phyloP scores from a whole-genome alignment of 1,140 invertebrate genomes.

The Anthonomus grandis region DNA sequence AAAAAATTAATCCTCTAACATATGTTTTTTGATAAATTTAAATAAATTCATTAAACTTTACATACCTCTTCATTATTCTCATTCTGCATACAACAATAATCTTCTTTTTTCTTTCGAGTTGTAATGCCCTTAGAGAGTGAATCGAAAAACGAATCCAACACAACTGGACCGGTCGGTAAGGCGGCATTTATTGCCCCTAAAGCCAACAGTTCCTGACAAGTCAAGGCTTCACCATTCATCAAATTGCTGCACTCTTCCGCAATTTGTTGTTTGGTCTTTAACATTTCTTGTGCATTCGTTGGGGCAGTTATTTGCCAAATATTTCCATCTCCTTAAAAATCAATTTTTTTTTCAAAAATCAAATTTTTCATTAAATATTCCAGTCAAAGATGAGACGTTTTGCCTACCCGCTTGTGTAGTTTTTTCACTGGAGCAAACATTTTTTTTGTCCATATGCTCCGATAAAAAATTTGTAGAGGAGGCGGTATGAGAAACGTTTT shows the following conservation, averaged over 20 bases:
- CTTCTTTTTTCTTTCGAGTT: conserved; percentile 37
- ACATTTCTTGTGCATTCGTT: conserved; percentile 42
- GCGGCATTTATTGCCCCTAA: conserved; percentile 87
- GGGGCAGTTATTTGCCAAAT: conserved; percentile 57
- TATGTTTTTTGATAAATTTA: no score
- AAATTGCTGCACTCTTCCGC: conserved; percentile 52
- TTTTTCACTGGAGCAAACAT: conserved; percentile 80
- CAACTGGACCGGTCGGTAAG: conserved; percentile 81
- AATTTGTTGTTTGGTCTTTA: conserved; percentile 42
- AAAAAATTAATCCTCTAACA: neutral
- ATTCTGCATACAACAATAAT: conserved; percentile 38
- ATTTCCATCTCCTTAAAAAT: conserved; percentile 57
- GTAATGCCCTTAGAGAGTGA: conserved; percentile 69
- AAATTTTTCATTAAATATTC: neutral
- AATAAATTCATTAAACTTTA: neutral
- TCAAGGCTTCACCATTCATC: conserved; percentile 65
- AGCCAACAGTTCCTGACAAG: conserved; percentile 87
- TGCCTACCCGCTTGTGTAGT: conserved; percentile 76
- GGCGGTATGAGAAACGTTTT: conserved; percentile 32
- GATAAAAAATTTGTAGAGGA: conserved; percentile 41
- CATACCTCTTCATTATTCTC: conserved; percentile 48
- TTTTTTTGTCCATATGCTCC: conserved; percentile 54
- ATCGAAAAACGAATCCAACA: conserved; percentile 74
- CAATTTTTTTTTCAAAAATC: no score
- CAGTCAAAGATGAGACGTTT: no score